These are phyloP conservation scores for Gambusia affinis DNA, from an alignment of 2,113 vertebrate species.

Conservation along the genomic window DNA sequence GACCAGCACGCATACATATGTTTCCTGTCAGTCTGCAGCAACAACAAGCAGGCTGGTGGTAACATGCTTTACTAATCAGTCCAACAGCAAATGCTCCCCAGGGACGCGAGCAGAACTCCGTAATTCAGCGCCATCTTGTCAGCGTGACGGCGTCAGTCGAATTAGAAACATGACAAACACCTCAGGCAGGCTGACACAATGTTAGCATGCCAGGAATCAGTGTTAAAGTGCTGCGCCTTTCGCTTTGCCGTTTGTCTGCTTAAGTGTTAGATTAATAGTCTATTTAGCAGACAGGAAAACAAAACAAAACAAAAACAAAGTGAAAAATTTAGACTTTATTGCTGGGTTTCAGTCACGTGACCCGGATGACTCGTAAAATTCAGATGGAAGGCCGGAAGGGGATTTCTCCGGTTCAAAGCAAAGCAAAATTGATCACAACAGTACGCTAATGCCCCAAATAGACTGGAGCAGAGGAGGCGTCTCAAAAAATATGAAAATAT, in stretches of 20 bases:
- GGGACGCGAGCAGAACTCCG: constrained; percentile 53
- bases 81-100: constrained; percentile 57
- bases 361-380: too few species aligned
- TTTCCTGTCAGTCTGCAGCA: constrained; percentile 65
- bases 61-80: constrained; percentile 67
- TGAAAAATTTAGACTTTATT: neutral
- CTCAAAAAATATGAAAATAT: too few species aligned
- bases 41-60: constrained; percentile 55
- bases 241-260: neutral
- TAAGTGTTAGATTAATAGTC: neutral
- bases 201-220: neutral
- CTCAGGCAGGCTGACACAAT: neutral
- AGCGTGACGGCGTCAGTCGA: constrained; percentile 41
- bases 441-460: too few species aligned
- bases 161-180: constrained; percentile 15
- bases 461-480: too few species aligned
- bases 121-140: constrained; percentile 47
- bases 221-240: neutral
- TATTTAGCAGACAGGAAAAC: neutral
- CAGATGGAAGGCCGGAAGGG: too few species aligned
- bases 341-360: too few species aligned
- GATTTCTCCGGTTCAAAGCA: too few species aligned
- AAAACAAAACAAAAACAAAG: neutral
- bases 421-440: too few species aligned
- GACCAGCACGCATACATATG: constrained; percentile 66